Percentiles rank a stretch among this genome's conserved stretches.
phyloP scores from a whole-genome alignment of 92 coral and sea anemone species.

The Zoanthus solanderi region DNA sequence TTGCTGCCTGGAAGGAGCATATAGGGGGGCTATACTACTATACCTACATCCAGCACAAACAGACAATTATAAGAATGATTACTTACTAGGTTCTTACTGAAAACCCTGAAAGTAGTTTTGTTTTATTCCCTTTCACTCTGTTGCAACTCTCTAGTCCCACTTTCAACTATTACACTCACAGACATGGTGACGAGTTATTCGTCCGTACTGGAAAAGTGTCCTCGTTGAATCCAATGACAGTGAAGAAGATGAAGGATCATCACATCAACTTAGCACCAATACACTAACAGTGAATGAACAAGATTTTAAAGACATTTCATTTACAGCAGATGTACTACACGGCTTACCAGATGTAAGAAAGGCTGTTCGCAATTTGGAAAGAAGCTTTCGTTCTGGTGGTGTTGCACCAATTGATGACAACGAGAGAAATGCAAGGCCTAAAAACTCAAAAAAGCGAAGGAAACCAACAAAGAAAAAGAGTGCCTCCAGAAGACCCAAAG shows the following conservation, averaged over 20 bases:
- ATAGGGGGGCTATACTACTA: neutral
- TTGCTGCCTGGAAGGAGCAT: neutral
- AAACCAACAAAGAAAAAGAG: constrained; percentile 15
- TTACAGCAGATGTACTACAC: neutral
- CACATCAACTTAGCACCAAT: neutral
- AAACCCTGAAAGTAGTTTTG: constrained; percentile 1
- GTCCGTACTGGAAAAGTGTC: constrained; percentile 7
- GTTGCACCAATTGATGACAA: neutral
- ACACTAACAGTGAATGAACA: constrained; percentile 35
- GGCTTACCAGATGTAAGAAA: constrained; percentile 25
- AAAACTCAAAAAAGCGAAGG: neutral
- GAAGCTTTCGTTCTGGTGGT: constrained; percentile 31
- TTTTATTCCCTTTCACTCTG: constrained; percentile 4
- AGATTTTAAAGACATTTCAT: constrained; percentile 20
- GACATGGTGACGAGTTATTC: constrained; percentile 2
- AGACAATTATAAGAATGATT: too few species aligned
- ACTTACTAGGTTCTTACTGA: too few species aligned
- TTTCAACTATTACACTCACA: constrained; percentile 19
- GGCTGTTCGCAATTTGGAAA: constrained; percentile 32
- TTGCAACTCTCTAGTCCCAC: constrained; percentile 18
- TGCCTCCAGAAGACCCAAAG: neutral
- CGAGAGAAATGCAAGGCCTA: neutral
- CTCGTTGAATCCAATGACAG: neutral
- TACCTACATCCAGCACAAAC: too few species aligned
- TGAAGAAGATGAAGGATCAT: neutral